phyloP scores from a whole-genome alignment of 2,113 vertebrate genomes.

The Aleadryas rufinucha region DNA sequence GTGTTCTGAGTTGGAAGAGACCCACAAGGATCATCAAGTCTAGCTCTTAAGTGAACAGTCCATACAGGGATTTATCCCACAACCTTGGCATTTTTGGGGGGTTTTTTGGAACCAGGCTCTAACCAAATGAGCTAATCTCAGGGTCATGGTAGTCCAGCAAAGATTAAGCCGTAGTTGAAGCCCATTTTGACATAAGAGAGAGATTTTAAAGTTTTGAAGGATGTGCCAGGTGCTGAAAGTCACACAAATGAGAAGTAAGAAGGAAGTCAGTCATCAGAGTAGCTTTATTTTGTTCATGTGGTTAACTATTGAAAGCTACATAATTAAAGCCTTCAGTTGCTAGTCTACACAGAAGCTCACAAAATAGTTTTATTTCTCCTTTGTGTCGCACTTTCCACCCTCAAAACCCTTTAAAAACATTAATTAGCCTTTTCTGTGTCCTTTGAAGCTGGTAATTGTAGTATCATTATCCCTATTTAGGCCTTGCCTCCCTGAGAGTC shows the following conservation, averaged over 20 bases:
- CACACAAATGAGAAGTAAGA: not conserved
- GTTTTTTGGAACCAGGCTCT: too few species aligned
- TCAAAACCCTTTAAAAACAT: not conserved
- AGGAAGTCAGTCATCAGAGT: not conserved
- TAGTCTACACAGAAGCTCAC: not conserved
- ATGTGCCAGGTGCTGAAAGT: not conserved
- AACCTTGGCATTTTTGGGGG: rapidly evolving
- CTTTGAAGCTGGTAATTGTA: constrained; percentile 22
- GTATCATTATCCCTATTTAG: not conserved
- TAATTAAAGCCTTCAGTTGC: not conserved
- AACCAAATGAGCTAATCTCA: not conserved
- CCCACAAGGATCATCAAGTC: not conserved
- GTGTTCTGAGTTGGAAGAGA: not conserved
- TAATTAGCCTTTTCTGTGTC: not conserved
- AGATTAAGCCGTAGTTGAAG: not conserved
- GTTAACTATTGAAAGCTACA: not conserved
- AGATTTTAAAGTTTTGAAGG: not conserved
- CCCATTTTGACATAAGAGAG: not conserved
- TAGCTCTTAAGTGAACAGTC: not conserved
- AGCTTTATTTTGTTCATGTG: not conserved
- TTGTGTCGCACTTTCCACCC: not conserved
- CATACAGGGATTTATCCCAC: not conserved
- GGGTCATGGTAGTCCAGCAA: not conserved
- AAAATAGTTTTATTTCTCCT: not conserved
- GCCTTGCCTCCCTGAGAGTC: not conserved